Evolutionary conservation across 1,140 invertebrate genomes (phyloP), one percentile per base, ranked within the genome.

Genomic region (Steinernema feltiae): DNA sequence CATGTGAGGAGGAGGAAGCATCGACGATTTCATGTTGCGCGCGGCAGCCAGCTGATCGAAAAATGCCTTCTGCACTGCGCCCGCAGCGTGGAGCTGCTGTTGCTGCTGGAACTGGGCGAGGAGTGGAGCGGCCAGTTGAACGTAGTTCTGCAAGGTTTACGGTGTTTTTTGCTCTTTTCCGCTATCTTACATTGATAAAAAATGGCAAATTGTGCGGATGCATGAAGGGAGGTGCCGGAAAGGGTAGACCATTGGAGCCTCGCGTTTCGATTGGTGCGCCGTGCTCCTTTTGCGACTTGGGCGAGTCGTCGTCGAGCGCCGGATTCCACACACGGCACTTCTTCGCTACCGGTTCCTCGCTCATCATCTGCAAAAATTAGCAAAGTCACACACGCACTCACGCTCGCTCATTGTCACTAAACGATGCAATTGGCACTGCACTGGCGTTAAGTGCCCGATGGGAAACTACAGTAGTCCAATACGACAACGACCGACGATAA

Each of bases 341-440:
- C 70, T 71, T 71, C 21, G 70, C 32, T 24, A 53, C 32, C 70
- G 70, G 70, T 53, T 71, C 32, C 21, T 71, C 70, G 53, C 53
- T 63, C 53, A 63, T 63, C 53, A 63, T 63, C 53, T 63, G 53
- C 53, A 63, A n/a, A n/a, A 63, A 63, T 63, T 27, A 27, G 24
- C 15, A 63, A 63, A 63, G 41, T 63, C 53, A 63, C 53, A 12
- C 15, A 63, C 53, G 24, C 53, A 27, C 24, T 63, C 35, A 41
- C 35, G 7, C 35, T 7, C 53, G 53, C 53, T 3, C 53, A 15
- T 27, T 12, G 15, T 63, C 3, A 63, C 53, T 21, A 63, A 63
- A 15, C 24, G 35, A 41, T 7, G 35, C 35, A 41, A 41, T 41
- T 41, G 18, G 18, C 35, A 41, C 7, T 18, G 35, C 35, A 41